These are phyloP conservation scores for Mystacides longicornis DNA, from an alignment of 2,888 invertebrate species.

Conservation along the genomic window DNA sequence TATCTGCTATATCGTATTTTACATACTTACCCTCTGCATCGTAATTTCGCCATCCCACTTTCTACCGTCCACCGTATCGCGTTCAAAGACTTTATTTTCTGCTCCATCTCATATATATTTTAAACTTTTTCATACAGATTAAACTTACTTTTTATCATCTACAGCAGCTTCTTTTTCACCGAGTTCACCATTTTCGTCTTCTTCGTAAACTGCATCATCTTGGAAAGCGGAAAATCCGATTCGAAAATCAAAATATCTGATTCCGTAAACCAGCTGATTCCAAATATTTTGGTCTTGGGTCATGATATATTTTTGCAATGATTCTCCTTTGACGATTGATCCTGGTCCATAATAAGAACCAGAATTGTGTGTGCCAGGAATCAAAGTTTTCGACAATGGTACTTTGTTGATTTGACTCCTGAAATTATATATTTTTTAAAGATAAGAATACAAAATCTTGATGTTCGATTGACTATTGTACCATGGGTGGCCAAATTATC, in stretches of 20 bases:
- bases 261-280: conserved; percentile 76
- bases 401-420: conserved; percentile 38
- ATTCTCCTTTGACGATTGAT: conserved; percentile 41
- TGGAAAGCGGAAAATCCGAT: conserved; percentile 51
- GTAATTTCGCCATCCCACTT: no score
- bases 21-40: no score
- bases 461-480: no score
- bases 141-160: neutral
- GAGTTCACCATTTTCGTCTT: neutral
- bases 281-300: conserved; percentile 74
- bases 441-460: no score
- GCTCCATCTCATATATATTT: no score
- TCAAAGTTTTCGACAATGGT: conserved; percentile 44
- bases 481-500: no score
- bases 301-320: conserved; percentile 40
- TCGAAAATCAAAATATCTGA: conserved; percentile 74
- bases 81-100: no score
- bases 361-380: conserved; percentile 50
- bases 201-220: neutral
- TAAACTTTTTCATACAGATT: no score
- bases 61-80: no score
- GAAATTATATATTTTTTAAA: conserved; percentile 23
- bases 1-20: no score
- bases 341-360: conserved; percentile 44
- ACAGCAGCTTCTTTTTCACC: neutral